phyloP scores from a whole-genome alignment of 64 coral and sea anemone species.

The Anthopleura sola region DNA sequence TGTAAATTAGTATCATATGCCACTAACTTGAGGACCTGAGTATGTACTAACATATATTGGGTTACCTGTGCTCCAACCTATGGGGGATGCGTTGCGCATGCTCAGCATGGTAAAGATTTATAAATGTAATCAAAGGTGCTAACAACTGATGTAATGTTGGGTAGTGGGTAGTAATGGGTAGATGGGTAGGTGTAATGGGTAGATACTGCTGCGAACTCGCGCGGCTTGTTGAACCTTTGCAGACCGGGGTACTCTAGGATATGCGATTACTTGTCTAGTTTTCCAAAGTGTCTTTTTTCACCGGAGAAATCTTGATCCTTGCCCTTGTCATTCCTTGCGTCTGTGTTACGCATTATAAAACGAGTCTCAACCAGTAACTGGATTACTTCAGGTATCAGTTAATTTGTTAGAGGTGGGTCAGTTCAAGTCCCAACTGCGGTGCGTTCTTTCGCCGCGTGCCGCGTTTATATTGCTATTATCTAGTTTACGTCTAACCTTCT shows the following conservation, averaged over 20 bases:
- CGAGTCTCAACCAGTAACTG: neutral
- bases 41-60: neutral
- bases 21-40: neutral
- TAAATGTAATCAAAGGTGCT: too few species aligned
- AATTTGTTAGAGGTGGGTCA: conserved; percentile 3
- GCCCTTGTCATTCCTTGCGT: neutral
- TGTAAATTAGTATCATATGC: neutral
- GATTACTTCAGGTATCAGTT: neutral
- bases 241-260: too few species aligned
- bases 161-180: too few species aligned
- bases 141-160: too few species aligned
- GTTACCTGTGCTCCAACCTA: too few species aligned
- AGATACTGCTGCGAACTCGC: too few species aligned
- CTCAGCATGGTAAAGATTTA: too few species aligned
- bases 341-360: neutral
- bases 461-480: neutral
- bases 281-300: neutral
- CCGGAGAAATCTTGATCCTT: neutral
- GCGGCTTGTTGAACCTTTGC: too few species aligned
- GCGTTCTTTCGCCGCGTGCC: neutral
- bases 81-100: too few species aligned
- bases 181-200: too few species aligned
- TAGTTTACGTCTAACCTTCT: neutral
- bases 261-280: neutral
- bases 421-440: neutral